phyloP scores from a whole-genome alignment of 2,113 vertebrate genomes.

The Neogale vison region DNA sequence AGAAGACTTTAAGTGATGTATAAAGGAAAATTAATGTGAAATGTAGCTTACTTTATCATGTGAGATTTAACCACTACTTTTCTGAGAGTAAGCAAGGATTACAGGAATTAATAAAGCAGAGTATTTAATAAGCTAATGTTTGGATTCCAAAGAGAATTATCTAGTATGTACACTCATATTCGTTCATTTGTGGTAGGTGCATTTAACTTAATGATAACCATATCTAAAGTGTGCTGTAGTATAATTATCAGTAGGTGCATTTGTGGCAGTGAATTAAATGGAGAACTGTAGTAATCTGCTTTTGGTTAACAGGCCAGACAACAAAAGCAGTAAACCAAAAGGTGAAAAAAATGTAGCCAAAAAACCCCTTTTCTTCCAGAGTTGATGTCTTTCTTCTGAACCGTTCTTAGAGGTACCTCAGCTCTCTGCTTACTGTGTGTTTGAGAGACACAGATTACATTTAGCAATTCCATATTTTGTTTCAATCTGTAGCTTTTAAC shows the following conservation, averaged over 20 bases:
- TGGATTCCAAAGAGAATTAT: slow-evolving; percentile 83
- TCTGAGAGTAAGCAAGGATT: slow-evolving; percentile 79
- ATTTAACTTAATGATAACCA: slow-evolving; percentile 67
- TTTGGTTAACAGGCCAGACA: slow-evolving; percentile 7
- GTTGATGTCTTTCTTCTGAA: slow-evolving; percentile 27
- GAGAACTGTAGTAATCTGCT: not conserved
- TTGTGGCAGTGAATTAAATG: not conserved
- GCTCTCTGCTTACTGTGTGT: not conserved
- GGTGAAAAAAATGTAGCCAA: not conserved
- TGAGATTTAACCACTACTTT: slow-evolving; percentile 77
- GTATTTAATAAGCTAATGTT: slow-evolving; percentile 81
- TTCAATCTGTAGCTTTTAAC: not conserved
- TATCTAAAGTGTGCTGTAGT: slow-evolving; percentile 32
- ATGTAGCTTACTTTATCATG: slow-evolving; percentile 74
- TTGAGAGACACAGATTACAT: not conserved
- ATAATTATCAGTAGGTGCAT: not conserved
- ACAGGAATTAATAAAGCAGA: slow-evolving; percentile 79
- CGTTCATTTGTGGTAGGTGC: slow-evolving; percentile 73
- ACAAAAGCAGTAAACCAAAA: not conserved
- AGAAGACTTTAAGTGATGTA: slow-evolving; percentile 46
- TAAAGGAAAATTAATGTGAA: slow-evolving; percentile 69
- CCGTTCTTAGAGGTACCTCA: not conserved
- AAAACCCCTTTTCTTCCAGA: not conserved
- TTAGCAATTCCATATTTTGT: not conserved
- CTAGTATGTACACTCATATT: slow-evolving; percentile 69